phyloP scores from a whole-genome alignment of 2,888 invertebrate species.

The Nomada ferruginata region DNA sequence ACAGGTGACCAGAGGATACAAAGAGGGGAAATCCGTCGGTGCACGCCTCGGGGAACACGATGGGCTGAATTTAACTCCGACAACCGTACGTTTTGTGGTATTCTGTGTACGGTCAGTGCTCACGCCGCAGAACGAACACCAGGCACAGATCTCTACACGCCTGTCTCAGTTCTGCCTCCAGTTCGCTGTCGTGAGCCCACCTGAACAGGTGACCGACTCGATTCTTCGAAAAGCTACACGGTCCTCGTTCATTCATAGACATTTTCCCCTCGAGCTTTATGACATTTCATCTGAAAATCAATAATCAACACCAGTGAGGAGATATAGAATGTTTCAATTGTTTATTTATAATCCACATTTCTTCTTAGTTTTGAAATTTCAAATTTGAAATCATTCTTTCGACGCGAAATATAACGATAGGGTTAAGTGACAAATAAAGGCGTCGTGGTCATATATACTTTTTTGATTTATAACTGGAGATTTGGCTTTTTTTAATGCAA shows the following conservation, averaged over 20 bases:
- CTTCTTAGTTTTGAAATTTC: neutral
- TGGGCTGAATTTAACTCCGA: slow-evolving; percentile 76
- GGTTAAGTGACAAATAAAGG: too few relatives aligned
- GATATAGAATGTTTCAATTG: neutral
- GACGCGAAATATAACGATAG: neutral
- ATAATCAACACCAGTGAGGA: neutral
- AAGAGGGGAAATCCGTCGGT: slow-evolving; percentile 61
- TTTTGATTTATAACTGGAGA: too few relatives aligned
- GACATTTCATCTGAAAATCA: neutral
- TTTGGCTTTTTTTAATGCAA: too few relatives aligned
- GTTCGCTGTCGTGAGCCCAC: slow-evolving; percentile 77
- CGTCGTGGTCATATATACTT: too few relatives aligned
- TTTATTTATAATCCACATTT: neutral
- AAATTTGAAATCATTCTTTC: neutral
- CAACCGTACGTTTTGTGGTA: slow-evolving; percentile 74
- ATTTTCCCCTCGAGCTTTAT: neutral
- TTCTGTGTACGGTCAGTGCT: slow-evolving; percentile 76
- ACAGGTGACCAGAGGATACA: slow-evolving; percentile 64
- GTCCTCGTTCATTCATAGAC: neutral
- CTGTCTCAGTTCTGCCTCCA: slow-evolving; percentile 69
- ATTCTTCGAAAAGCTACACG: slow-evolving; percentile 22
- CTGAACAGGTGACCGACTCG: slow-evolving; percentile 66
- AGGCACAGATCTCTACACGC: slow-evolving; percentile 64
- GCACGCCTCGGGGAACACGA: slow-evolving; percentile 75
- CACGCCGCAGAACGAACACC: slow-evolving; percentile 71